phyloP scores from a whole-genome alignment of 2,888 invertebrate genomes.

The Thereva unica region DNA sequence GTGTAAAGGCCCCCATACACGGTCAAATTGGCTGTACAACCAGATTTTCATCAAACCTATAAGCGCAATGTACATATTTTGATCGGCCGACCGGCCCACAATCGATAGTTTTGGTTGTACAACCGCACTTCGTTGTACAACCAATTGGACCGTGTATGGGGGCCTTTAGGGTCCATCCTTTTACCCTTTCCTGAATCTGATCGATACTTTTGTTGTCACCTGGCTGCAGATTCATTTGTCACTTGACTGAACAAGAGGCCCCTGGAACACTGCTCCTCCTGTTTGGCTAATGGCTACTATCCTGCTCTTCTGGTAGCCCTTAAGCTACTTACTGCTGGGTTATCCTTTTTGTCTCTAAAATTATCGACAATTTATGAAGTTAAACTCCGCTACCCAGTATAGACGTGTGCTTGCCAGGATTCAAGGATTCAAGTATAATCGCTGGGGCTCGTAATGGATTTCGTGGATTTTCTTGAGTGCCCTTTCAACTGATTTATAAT shows the following conservation, averaged over 20 bases:
- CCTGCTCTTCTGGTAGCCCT: no score
- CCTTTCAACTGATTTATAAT: no score
- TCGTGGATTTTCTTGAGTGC: background rate
- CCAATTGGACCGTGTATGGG: no score
- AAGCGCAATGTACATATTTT: no score
- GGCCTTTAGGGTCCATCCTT: background rate
- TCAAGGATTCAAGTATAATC: constrained; percentile 9
- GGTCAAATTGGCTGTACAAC: no score
- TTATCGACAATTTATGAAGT: constrained; percentile 28
- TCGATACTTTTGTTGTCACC: constrained; percentile 34
- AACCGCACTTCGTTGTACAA: no score
- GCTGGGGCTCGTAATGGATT: constrained; percentile 17
- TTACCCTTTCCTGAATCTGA: background rate
- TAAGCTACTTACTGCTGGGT: no score
- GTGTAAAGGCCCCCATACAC: no score
- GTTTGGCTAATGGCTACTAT: no score
- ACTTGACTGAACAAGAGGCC: constrained; percentile 6
- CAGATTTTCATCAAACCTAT: no score
- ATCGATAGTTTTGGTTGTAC: no score
- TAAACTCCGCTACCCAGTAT: background rate
- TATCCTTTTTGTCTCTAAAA: constrained; percentile 22
- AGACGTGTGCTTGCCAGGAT: constrained; percentile 13
- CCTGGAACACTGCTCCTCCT: background rate
- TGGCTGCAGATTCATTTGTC: constrained; percentile 22
- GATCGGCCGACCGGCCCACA: no score